Evolutionary conservation across 2,797 vertebrate species (phyloP).

Genomic region (Holocentrus rufus): DNA sequence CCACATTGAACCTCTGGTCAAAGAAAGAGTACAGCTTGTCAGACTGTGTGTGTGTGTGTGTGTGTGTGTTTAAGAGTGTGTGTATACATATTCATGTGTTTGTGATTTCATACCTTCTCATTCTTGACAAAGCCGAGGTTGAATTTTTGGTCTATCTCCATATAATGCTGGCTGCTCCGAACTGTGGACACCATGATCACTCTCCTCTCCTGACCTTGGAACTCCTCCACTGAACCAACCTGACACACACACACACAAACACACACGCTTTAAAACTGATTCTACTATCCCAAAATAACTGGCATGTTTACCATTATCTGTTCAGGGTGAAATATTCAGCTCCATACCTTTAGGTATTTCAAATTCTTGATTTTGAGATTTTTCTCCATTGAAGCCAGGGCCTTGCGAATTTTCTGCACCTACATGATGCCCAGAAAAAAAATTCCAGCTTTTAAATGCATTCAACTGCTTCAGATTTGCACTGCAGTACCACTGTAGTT

Average conservation of each 20-base stretch:
- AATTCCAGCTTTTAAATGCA: background rate
- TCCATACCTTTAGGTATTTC: constrained; percentile 83
- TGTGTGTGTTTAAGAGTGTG: background rate
- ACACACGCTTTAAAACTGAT: background rate
- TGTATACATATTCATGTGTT: rapidly evolving
- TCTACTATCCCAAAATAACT: background rate
- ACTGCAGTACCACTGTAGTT: background rate
- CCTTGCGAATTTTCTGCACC: constrained; percentile 92
- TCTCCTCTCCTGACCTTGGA: constrained; percentile 93
- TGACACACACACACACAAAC: constrained; percentile 64
- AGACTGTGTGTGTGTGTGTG: constrained; percentile 3
- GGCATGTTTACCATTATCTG: background rate
- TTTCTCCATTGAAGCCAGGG: constrained; percentile 76
- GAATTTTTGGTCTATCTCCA: constrained; percentile 83
- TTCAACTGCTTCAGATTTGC: background rate
- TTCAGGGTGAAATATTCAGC: background rate
- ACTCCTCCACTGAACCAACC: constrained; percentile 96
- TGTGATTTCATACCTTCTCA: constrained; percentile 84
- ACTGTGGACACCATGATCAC: constrained; percentile 92
- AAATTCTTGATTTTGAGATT: constrained; percentile 72
- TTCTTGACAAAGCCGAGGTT: constrained; percentile 92
- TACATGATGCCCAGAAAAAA: constrained; percentile 51
- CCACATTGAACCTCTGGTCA: constrained; percentile 92
- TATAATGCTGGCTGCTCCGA: constrained; percentile 84
- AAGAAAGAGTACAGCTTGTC: background rate